A percentile compares a stretch with the other conserved stretches of the same genome.
phyloP scores from a whole-genome alignment of 1,140 invertebrate species.

The Zaprionus davidi region DNA sequence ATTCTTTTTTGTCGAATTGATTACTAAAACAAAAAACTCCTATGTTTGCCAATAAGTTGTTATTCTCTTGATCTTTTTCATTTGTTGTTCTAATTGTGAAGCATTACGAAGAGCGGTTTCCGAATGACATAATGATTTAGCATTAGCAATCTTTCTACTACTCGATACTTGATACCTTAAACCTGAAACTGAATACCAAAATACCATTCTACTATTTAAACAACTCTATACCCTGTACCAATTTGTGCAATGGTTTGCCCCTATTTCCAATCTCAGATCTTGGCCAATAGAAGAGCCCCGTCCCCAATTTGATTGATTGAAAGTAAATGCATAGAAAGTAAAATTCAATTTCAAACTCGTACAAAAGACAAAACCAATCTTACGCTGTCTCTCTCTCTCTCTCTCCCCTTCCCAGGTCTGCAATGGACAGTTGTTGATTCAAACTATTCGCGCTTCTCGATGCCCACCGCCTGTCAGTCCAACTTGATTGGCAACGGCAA shows the following conservation, averaged over 20 bases:
- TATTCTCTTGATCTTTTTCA: slow-evolving; percentile 30
- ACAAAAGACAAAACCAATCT: slow-evolving; percentile 73
- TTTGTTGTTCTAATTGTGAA: slow-evolving; percentile 40
- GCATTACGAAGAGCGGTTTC: slow-evolving; percentile 47
- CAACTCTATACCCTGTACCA: slow-evolving; percentile 25
- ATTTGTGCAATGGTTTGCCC: slow-evolving; percentile 44
- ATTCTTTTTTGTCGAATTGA: slow-evolving; percentile 56
- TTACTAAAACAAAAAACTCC: slow-evolving; percentile 34
- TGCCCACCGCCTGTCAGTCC: slow-evolving; percentile 86
- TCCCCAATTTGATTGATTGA: slow-evolving; percentile 27
- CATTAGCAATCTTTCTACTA: slow-evolving; percentile 78
- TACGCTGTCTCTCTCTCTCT: slow-evolving; percentile 78
- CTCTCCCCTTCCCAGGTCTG: slow-evolving; percentile 87
- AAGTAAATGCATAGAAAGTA: slow-evolving; percentile 49
- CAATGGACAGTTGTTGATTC: slow-evolving; percentile 90
- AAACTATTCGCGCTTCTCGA: slow-evolving; percentile 87
- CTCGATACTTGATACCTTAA: slow-evolving; percentile 51
- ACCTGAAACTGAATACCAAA: slow-evolving; percentile 38
- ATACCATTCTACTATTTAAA: slow-evolving; percentile 58
- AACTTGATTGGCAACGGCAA: slow-evolving; percentile 85
- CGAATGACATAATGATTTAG: slow-evolving; percentile 72
- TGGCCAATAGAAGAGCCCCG: slow-evolving; percentile 39
- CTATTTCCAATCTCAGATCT: slow-evolving; percentile 39
- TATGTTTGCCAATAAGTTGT: slow-evolving; percentile 41
- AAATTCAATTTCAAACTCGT: slow-evolving; percentile 58